Percentiles rank a stretch among this genome's conserved stretches.
These are phyloP conservation scores for Magallana angulata DNA, from an alignment of 1,140 invertebrate species.

Conservation along the genomic window DNA sequence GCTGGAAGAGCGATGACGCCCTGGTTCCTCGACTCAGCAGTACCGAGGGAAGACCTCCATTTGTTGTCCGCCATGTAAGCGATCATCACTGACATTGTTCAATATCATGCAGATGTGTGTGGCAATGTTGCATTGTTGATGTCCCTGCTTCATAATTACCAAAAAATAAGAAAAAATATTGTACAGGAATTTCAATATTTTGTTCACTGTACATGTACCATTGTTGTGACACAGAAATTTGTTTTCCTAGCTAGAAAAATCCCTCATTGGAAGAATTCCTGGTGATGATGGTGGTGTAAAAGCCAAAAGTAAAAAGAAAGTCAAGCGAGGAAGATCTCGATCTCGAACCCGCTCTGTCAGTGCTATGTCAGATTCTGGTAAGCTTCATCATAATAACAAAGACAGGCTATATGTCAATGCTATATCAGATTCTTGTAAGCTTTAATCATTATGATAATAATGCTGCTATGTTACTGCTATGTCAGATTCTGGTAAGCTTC, in stretches of 20 bases:
- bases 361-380: conserved; percentile 56
- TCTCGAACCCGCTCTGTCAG: conserved; percentile 46
- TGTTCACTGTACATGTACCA: background rate
- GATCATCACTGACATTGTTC: background rate
- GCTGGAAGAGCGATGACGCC: conserved; percentile 30
- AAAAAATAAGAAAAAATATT: no score
- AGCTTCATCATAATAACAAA: no score
- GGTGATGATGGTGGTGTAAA: conserved; percentile 51
- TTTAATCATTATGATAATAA: no score
- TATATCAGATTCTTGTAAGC: no score
- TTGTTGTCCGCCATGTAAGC: conserved; percentile 71
- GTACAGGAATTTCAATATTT: background rate
- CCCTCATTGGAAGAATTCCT: conserved; percentile 67
- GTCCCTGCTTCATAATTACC: no score
- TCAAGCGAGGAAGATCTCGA: conserved; percentile 38
- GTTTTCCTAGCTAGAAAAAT: conserved; percentile 57
- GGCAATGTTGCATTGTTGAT: background rate
- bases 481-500: no score
- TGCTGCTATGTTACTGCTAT: conserved; percentile 42
- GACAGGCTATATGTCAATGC: no score
- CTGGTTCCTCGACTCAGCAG: conserved; percentile 49
- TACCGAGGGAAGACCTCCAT: conserved; percentile 66
- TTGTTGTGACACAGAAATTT: background rate
- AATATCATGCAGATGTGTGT: background rate
- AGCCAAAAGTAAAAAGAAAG: conserved; percentile 53